A percentile compares a stretch with the other conserved stretches of the same genome.
Evolutionary conservation across 2,797 vertebrate species (phyloP).

Genomic region (Pangasius sanitwongsei): DNA sequence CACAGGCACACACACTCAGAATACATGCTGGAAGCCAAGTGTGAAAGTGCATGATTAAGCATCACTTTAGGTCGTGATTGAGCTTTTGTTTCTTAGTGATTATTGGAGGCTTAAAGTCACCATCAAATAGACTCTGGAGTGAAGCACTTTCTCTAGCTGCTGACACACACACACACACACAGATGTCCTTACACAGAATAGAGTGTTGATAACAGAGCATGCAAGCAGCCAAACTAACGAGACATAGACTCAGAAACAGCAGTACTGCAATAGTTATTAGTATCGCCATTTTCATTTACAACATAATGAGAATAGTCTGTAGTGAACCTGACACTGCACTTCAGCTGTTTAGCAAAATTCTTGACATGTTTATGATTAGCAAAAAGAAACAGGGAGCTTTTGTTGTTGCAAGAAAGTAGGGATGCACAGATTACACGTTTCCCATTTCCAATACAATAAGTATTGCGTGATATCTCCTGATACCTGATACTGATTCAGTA

Average conservation of each 20-base stretch:
- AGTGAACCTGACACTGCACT: background rate
- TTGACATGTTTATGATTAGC: background rate
- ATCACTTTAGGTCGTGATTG: conserved; percentile 67
- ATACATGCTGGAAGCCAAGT: conserved; percentile 63
- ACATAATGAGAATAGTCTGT: background rate
- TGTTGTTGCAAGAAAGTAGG: conserved; percentile 3
- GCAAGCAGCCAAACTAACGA: conserved; percentile 35
- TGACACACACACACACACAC: conserved; percentile 52
- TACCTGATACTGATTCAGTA: conserved; percentile 29
- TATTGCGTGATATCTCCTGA: background rate
- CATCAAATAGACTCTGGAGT: conserved; percentile 60
- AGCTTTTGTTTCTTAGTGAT: conserved; percentile 67
- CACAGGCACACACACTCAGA: conserved; percentile 46
- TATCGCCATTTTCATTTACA: conserved; percentile 18
- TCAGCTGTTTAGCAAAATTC: background rate
- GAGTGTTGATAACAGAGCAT: conserved; percentile 14
- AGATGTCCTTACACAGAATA: conserved; percentile 22
- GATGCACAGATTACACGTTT: background rate
- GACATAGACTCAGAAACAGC: conserved; percentile 33
- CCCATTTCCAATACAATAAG: background rate
- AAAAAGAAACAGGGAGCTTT: background rate
- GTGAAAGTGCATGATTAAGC: conserved; percentile 69
- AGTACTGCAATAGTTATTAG: background rate
- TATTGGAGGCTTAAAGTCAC: conserved; percentile 53
- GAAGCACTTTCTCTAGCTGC: conserved; percentile 64